A percentile compares a stretch with the other conserved stretches of the same genome.
These are phyloP conservation scores for Drosophila vallismaia DNA, from an alignment of 2,888 invertebrate species.

Conservation along the genomic window DNA sequence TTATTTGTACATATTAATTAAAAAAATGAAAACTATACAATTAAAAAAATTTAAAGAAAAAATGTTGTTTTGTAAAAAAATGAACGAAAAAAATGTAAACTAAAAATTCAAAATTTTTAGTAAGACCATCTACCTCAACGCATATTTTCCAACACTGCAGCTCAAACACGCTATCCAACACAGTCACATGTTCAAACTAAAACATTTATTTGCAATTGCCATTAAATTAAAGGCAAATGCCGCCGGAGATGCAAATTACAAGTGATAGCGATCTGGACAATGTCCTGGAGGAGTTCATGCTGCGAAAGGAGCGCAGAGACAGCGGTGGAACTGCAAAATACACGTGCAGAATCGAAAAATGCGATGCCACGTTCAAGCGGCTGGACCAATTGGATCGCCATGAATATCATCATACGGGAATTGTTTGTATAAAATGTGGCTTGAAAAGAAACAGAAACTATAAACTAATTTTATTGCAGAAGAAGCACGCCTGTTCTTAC, in stretches of 20 bases:
- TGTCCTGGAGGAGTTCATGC: slow-evolving; percentile 59
- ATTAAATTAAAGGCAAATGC: slow-evolving; percentile 56
- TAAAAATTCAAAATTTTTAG: not conserved
- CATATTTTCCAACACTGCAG: not conserved
- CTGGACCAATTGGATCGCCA: slow-evolving; percentile 86
- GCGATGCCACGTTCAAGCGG: slow-evolving; percentile 85
- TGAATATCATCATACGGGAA: slow-evolving; percentile 85
- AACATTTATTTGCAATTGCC: not conserved
- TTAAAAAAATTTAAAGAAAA: no score
- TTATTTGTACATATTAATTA: no score
- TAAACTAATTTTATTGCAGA: slow-evolving; percentile 78
- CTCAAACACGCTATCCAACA: not conserved
- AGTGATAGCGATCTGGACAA: slow-evolving; percentile 82
- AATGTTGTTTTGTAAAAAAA: no score
- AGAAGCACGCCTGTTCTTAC: slow-evolving; percentile 86
- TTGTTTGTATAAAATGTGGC: slow-evolving; percentile 84
- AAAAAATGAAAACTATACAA: no score
- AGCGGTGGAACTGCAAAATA: slow-evolving; percentile 78
- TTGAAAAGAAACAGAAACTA: not conserved
- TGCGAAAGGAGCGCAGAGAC: slow-evolving; percentile 42
- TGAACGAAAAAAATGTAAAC: not conserved
- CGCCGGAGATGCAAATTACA: slow-evolving; percentile 58
- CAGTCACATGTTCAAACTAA: not conserved
- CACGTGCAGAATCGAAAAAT: slow-evolving; percentile 85
- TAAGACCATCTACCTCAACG: not conserved